Conservation (phyloP, 2,797 vertebrate species). For the Sparidentex hasta region DNA sequence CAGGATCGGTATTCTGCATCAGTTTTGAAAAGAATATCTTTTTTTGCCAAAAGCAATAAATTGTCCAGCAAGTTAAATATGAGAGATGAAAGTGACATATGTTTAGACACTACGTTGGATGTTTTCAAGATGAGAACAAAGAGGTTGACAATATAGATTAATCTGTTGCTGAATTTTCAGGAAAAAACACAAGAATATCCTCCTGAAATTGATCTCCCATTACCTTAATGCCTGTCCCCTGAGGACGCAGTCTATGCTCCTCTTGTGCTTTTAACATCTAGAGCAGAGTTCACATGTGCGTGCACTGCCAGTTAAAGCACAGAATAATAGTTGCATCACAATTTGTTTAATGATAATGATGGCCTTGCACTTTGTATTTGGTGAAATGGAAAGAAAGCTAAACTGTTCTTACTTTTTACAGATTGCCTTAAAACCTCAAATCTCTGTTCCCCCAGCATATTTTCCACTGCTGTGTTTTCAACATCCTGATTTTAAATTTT, state of each 20-base stretch:
- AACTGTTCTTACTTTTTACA: neutral
- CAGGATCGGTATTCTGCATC: neutral
- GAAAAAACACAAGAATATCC: neutral
- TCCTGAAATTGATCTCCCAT: neutral
- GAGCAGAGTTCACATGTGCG: neutral
- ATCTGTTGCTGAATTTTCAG: neutral
- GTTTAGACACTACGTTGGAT: too few relatives aligned
- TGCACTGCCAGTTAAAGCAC: slow-evolving; percentile 14
- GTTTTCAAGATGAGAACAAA: too few relatives aligned
- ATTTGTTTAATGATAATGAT: slow-evolving; percentile 3
- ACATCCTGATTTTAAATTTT: neutral
- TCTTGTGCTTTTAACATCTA: neutral
- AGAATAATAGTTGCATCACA: slow-evolving; percentile 11
- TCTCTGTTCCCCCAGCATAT: neutral
- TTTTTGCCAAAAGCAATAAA: neutral
- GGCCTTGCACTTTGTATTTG: slow-evolving; percentile 19
- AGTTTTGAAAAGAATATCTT: neutral
- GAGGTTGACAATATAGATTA: neutral
- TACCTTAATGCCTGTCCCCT: neutral
- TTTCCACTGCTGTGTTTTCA: neutral
- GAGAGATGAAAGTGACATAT: neutral
- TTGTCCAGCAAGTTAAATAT: neutral
- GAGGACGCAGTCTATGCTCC: neutral
- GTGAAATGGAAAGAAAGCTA: neutral
- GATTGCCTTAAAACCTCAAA: neutral